These are phyloP conservation scores for Tribolium freemani DNA, from an alignment of 2,888 invertebrate species.

Conservation along the genomic window DNA sequence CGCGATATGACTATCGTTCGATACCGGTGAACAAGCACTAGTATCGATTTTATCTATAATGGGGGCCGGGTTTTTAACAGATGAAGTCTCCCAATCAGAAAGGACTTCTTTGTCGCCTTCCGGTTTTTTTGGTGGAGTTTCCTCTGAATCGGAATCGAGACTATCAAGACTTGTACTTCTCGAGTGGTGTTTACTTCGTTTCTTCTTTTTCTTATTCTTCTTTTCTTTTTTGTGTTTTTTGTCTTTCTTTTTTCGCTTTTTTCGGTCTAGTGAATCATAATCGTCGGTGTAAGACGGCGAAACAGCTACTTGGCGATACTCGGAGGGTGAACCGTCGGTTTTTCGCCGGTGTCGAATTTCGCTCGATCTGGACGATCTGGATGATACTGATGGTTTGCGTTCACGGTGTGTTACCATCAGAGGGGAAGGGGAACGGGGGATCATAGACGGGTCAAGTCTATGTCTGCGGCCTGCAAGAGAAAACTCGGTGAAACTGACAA, in stretches of 20 bases:
- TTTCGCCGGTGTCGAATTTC: slow-evolving; percentile 64
- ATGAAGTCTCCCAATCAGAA: slow-evolving; percentile 64
- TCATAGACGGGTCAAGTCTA: slow-evolving; percentile 66
- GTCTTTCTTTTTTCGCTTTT: slow-evolving; percentile 78
- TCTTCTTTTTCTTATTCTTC: slow-evolving; percentile 81
- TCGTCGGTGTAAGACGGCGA: slow-evolving; percentile 66
- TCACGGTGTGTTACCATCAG: slow-evolving; percentile 62
- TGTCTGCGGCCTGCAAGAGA: slow-evolving; percentile 55
- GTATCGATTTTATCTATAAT: slow-evolving; percentile 59
- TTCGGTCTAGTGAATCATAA: slow-evolving; percentile 69
- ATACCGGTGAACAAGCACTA: slow-evolving; percentile 66
- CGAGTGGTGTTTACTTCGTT: slow-evolving; percentile 77
- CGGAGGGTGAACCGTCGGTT: slow-evolving; percentile 59
- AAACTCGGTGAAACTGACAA: no score
- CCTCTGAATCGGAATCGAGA: slow-evolving; percentile 69
- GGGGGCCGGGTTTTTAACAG: slow-evolving; percentile 46
- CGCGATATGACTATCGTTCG: slow-evolving; percentile 66
- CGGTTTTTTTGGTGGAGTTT: slow-evolving; percentile 46
- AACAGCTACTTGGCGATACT: slow-evolving; percentile 53
- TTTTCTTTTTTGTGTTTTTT: slow-evolving; percentile 79
- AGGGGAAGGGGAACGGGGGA: slow-evolving; percentile 70
- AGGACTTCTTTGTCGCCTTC: slow-evolving; percentile 57
- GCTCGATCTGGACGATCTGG: slow-evolving; percentile 65
- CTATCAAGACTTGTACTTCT: slow-evolving; percentile 78
- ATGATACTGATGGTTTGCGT: slow-evolving; percentile 66